These are phyloP conservation scores for Drosophila eugracilis DNA, from an alignment of 1,140 invertebrate species.

Conservation along the genomic window DNA sequence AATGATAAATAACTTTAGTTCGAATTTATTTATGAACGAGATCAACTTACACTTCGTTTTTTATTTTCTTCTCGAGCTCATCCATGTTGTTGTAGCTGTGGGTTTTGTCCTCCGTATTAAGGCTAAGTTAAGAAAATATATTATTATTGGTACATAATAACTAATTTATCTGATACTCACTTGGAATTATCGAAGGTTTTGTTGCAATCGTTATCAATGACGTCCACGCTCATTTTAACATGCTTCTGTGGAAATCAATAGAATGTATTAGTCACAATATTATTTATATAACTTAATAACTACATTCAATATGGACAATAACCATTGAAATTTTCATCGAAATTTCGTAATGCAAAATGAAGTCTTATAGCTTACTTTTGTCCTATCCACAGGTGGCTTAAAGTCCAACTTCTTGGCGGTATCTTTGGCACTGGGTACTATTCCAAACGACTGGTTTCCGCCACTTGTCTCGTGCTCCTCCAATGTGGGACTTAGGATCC, in stretches of 20 bases:
- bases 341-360: neutral
- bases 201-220: constrained; percentile 83
- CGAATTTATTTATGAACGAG: neutral
- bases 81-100: constrained; percentile 79
- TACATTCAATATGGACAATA: neutral
- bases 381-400: constrained; percentile 70
- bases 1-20: neutral
- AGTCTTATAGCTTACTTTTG: constrained; percentile 52
- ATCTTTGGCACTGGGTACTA: constrained; percentile 58
- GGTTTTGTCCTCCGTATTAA: constrained; percentile 76
- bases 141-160: neutral
- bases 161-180: constrained; percentile 42
- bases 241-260: constrained; percentile 61
- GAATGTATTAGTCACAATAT: neutral
- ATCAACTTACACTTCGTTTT: constrained; percentile 82
- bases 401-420: constrained; percentile 42
- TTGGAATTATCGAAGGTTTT: constrained; percentile 81
- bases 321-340: neutral
- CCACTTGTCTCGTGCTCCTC: constrained; percentile 77
- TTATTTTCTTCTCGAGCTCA: constrained; percentile 83
- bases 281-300: too few species aligned
- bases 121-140: constrained; percentile 36
- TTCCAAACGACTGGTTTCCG: constrained; percentile 67
- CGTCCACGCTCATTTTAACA: constrained; percentile 84
- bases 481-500: constrained; percentile 71